phyloP scores from a whole-genome alignment of 2,113 vertebrate species.

The Candoia aspera region DNA sequence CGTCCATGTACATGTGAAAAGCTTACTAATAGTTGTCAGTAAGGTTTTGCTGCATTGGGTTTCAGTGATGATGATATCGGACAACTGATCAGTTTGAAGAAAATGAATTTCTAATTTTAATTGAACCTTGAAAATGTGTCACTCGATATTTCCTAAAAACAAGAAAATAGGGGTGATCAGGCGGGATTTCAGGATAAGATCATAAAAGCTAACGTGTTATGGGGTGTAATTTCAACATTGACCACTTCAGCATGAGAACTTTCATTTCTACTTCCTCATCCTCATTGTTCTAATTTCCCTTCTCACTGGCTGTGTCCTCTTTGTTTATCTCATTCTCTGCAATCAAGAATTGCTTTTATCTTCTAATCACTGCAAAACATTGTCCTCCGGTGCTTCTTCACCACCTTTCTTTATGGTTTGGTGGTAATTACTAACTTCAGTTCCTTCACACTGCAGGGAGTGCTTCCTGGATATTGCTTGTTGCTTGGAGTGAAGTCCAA shows the following conservation, averaged over 20 bases:
- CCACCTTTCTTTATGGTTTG: not conserved
- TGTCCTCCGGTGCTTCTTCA: not conserved
- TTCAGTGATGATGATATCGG: not conserved
- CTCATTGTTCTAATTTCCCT: not conserved
- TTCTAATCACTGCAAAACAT: not conserved
- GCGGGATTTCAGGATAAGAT: not conserved
- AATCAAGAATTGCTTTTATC: not conserved
- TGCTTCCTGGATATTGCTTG: no score
- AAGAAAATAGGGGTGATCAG: not conserved
- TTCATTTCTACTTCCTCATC: not conserved
- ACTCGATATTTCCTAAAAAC: not conserved
- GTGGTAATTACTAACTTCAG: not conserved
- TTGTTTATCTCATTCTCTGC: not conserved
- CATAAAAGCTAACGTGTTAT: not conserved
- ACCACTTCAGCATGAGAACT: not conserved
- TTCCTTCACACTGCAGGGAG: not conserved
- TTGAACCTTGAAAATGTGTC: not conserved
- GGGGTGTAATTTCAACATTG: no score
- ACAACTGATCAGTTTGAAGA: not conserved
- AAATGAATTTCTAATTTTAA: not conserved
- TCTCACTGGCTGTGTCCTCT: not conserved
- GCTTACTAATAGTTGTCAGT: not conserved
- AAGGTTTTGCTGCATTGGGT: not conserved
- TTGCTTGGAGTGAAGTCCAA: no score
- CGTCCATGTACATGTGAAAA: not conserved